Evolutionary conservation across 2,797 vertebrate species (phyloP), one percentile per base, ranked within the genome.

Genomic region (Forpus xanthops): DNA sequence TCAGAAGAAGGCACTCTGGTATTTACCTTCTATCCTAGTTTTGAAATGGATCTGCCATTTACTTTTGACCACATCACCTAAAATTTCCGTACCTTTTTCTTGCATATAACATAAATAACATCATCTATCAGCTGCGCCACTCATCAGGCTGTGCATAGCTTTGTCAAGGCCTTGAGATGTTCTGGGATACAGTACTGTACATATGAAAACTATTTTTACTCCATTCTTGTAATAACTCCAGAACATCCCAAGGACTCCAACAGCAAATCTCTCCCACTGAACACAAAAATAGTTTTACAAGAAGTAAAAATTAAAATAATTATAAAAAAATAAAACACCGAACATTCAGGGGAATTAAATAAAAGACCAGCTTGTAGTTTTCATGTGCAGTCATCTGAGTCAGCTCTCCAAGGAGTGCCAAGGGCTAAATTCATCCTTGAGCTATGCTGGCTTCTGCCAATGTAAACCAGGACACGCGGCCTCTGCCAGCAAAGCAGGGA

Each of bases 401-500:
- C 96, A 96, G 94, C 91, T 96, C 94, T 94, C 94, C 52, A 76
- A 84, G 87, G 93, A 95, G 73, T 77, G 95, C 96, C 95, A 94
- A 88, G 77, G 96, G 94, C 95, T 96, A 96, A 97, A 96, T 96
- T 95, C 89, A 96, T 88, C 95, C 95, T 66, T 89, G 85, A 95
- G 94, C 80, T 94, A 95, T 88, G 94, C 76, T 74, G 80, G 94
- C 80, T 96, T 88, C 77, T 97, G 94, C 94, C 95, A 96, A 94
- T 12, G 82, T 96, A 96, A 96, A 96, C 94, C 94, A 95, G 95
- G 96, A 89, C 96, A 96, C 17, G 4, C 8, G 31, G 94, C 73
- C 87, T 89, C 66, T 93, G 95, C 92, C 95, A 96, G 94, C 89
- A 75, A 35, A 85, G 91, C 79, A 87, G 89, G 87, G 94, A 97